phyloP scores from a whole-genome alignment of 2,113 vertebrate species.

The Hippocampus comes region DNA sequence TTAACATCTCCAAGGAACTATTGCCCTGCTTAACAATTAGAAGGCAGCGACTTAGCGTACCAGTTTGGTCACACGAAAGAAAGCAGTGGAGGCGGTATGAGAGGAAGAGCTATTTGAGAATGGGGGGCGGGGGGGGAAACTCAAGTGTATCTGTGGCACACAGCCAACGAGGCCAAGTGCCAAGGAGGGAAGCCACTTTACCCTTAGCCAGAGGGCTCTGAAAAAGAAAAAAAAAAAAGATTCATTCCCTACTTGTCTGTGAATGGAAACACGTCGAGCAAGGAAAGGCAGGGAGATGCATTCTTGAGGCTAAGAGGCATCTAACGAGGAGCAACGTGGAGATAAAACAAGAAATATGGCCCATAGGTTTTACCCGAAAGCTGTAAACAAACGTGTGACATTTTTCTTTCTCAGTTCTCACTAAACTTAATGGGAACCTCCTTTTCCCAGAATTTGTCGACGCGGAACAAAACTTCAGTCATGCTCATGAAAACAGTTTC shows the following conservation, averaged over 20 bases:
- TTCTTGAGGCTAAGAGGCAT: not conserved
- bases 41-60: constrained; percentile 8
- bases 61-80: constrained; percentile 20
- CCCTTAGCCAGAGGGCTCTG: constrained; percentile 32
- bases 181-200: constrained; percentile 56
- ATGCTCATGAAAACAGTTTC: not conserved
- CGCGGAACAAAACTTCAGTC: not conserved
- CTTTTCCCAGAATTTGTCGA: not conserved
- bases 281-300: constrained; percentile 13
- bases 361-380: not conserved
- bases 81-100: not conserved
- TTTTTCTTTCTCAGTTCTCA: not conserved
- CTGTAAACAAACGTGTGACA: not conserved
- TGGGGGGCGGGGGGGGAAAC: constrained; percentile 32
- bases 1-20: constrained; percentile 4
- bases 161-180: constrained; percentile 48
- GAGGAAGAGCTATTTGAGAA: constrained; percentile 30
- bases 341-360: not conserved
- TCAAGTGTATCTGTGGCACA: constrained; percentile 39
- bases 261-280: constrained; percentile 20
- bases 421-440: not conserved
- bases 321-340: not conserved
- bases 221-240: constrained; percentile 29
- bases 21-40: constrained; percentile 18
- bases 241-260: constrained; percentile 43